Evolutionary conservation across 2,888 invertebrate genomes (phyloP).

Genomic region (Xestobium rufovillosum): DNA sequence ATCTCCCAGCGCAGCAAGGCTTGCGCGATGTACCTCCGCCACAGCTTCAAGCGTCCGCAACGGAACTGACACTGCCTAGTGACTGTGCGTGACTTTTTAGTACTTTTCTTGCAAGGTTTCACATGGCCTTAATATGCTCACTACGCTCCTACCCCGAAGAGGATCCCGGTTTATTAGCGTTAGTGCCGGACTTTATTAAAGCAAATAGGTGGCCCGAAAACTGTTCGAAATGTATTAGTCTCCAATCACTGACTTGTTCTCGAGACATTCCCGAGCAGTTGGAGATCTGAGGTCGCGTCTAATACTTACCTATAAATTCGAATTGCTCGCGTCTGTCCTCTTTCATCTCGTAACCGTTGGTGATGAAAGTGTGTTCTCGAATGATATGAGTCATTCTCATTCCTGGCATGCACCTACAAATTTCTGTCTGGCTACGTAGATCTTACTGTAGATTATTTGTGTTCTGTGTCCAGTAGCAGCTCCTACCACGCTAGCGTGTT

Average conservation of each 20-base stretch:
- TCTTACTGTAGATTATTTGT: conserved; percentile 31
- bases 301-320: conserved; percentile 27
- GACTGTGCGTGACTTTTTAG: conserved; percentile 12
- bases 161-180: conserved; percentile 29
- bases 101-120: conserved; percentile 32
- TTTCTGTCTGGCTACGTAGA: conserved; percentile 33
- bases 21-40: conserved; percentile 60
- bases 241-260: too few relatives aligned
- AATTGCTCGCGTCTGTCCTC: conserved; percentile 29
- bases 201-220: conserved; percentile 36
- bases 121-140: conserved; percentile 33
- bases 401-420: conserved; percentile 33
- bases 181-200: conserved; percentile 22
- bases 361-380: conserved; percentile 30
- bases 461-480: conserved; percentile 30
- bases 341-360: conserved; percentile 28
- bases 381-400: conserved; percentile 22
- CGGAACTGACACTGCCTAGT: conserved; percentile 18
- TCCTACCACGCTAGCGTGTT: too few relatives aligned
- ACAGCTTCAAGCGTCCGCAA: conserved; percentile 51
- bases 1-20: conserved; percentile 53
- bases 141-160: conserved; percentile 19
- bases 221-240: conserved; percentile 14
- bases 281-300: conserved; percentile 25
- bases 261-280: conserved; percentile 28